Evolutionary conservation across 1,140 invertebrate genomes (phyloP).

Genomic region (Paramacrobiotus metropolitanus): DNA sequence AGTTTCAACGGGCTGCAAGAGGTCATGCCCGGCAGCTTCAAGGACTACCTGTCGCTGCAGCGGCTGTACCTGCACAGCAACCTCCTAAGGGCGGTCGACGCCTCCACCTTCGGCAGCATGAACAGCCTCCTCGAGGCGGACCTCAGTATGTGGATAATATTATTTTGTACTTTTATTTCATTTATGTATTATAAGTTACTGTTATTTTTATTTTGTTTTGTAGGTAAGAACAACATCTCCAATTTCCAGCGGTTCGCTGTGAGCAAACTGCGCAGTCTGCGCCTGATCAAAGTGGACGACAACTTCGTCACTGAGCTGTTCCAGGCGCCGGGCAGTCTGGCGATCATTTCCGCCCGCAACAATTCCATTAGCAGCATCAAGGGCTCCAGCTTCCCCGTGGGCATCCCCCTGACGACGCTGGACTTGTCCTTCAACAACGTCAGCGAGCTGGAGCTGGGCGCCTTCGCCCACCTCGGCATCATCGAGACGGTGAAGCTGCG

Average conservation of each 20-base stretch:
- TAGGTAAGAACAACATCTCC: slow-evolving; percentile 1
- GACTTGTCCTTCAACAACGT: slow-evolving; percentile 2
- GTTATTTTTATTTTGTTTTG: neutral
- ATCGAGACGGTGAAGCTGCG: neutral
- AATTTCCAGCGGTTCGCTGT: neutral
- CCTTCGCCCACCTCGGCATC: neutral
- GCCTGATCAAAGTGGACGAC: neutral
- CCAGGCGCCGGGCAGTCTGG: neutral
- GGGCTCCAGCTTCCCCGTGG: neutral
- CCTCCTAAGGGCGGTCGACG: neutral
- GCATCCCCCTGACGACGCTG: neutral
- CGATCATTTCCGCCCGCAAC: neutral
- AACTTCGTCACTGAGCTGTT: slow-evolving; percentile 2
- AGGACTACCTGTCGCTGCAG: neutral
- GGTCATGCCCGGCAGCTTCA: neutral
- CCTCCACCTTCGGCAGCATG: neutral
- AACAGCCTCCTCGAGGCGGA: neutral
- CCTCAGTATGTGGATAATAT: neutral
- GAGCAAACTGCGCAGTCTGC: neutral
- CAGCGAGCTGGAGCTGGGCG: neutral
- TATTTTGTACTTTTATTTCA: neutral
- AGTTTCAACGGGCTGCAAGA: slow-evolving; percentile 2
- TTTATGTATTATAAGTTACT: neutral
- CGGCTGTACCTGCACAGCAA: neutral
- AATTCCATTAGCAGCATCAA: neutral